Evolutionary conservation across 2,797 vertebrate genomes (phyloP).

Genomic region (Diceros bicornis): DNA sequence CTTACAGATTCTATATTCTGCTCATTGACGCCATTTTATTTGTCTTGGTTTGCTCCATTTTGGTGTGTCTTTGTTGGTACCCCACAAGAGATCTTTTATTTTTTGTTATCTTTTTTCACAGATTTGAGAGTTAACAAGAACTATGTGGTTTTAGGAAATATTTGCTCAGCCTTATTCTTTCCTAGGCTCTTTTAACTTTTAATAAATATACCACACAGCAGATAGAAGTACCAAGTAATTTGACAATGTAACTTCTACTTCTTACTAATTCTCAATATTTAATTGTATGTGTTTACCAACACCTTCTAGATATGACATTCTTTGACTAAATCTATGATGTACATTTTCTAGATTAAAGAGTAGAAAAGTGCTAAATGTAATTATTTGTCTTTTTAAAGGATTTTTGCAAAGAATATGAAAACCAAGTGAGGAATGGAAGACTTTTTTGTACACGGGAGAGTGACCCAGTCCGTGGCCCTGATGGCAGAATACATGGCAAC

Average conservation of each 20-base stretch:
- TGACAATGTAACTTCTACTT: background rate
- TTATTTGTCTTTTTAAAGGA: slow-evolving; percentile 71
- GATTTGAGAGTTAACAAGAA: slow-evolving; percentile 32
- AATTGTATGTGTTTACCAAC: background rate
- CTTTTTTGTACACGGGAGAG: slow-evolving; percentile 89
- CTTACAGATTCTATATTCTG: background rate
- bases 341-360: background rate
- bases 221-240: background rate
- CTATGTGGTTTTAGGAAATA: background rate
- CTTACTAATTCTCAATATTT: background rate
- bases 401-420: slow-evolving; percentile 85
- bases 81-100: background rate
- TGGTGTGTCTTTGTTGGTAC: background rate
- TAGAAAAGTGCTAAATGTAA: background rate
- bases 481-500: slow-evolving; percentile 89
- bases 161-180: background rate
- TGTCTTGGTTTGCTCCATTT: background rate
- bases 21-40: background rate
- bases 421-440: slow-evolving; percentile 83
- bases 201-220: background rate
- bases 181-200: background rate
- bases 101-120: background rate
- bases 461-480: slow-evolving; percentile 89
- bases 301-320: background rate
- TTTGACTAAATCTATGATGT: background rate